Conservation (phyloP, 2,113 vertebrate species). For the Kobus ellipsiprymnus region DNA sequence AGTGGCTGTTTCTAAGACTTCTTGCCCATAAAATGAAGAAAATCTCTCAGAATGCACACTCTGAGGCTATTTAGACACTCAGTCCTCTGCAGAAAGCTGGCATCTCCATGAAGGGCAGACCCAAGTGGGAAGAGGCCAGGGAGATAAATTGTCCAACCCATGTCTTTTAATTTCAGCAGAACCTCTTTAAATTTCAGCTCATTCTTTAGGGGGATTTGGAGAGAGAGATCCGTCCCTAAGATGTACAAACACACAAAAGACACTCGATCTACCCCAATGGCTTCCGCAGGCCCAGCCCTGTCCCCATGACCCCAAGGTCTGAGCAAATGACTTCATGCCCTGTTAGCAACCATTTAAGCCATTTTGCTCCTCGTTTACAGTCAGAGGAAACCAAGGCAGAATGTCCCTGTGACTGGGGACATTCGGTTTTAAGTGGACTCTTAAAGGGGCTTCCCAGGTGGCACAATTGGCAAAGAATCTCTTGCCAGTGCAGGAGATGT, state of each 20-base stretch:
- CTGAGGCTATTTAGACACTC: neutral
- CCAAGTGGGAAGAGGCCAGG: neutral
- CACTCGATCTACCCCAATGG: rapidly evolving
- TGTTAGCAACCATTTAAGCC: neutral
- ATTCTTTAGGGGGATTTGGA: neutral
- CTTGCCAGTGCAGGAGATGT: neutral
- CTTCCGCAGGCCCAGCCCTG: neutral
- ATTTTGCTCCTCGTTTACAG: neutral
- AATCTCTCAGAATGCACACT: neutral
- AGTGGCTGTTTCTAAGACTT: neutral
- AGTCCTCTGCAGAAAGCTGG: neutral
- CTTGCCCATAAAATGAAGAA: neutral
- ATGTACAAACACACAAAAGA: neutral
- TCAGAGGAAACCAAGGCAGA: neutral
- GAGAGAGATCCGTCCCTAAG: neutral
- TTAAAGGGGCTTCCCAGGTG: neutral
- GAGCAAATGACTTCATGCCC: neutral
- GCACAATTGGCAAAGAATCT: neutral
- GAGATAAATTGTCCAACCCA: neutral
- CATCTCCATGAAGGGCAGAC: neutral
- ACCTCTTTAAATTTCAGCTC: neutral
- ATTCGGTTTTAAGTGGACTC: neutral
- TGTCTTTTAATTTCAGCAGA: neutral
- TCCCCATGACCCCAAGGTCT: neutral
- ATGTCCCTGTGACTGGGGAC: neutral